Evolutionary conservation across 2,888 invertebrate genomes (phyloP).

Genomic region (Noctua fimbriata): DNA sequence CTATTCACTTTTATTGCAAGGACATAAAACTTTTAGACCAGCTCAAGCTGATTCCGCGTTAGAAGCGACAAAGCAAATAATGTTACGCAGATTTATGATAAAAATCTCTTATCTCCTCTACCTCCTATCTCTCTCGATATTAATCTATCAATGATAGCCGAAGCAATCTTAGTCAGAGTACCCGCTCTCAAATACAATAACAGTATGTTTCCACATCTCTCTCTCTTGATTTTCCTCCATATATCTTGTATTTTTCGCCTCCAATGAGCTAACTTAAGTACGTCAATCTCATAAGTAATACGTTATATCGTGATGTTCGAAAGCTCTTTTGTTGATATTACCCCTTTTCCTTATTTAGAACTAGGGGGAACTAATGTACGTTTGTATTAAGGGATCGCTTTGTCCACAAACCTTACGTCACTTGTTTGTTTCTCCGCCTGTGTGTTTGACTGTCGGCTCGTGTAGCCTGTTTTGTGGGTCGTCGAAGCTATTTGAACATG

Average conservation of each 20-base stretch:
- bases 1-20: background rate
- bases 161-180: background rate
- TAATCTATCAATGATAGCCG: background rate
- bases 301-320: constrained; percentile 43
- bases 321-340: constrained; percentile 51
- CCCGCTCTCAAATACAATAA: constrained; percentile 5
- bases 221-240: constrained; percentile 35
- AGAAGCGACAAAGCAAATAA: background rate
- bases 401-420: constrained; percentile 26
- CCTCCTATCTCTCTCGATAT: too few relatives aligned
- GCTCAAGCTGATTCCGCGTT: background rate
- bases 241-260: constrained; percentile 52
- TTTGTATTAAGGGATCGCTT: constrained; percentile 35
- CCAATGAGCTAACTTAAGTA: constrained; percentile 48
- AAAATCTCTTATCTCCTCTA: background rate
- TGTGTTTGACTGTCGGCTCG: constrained; percentile 19
- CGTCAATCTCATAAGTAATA: constrained; percentile 61
- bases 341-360: constrained; percentile 56
- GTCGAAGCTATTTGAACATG: constrained; percentile 1
- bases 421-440: constrained; percentile 29
- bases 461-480: constrained; percentile 11
- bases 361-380: constrained; percentile 35
- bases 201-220: constrained; percentile 46
- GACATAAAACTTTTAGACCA: background rate
- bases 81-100: background rate